Evolutionary conservation across 2,888 invertebrate species (phyloP).

Genomic region (Orgyia antiqua): DNA sequence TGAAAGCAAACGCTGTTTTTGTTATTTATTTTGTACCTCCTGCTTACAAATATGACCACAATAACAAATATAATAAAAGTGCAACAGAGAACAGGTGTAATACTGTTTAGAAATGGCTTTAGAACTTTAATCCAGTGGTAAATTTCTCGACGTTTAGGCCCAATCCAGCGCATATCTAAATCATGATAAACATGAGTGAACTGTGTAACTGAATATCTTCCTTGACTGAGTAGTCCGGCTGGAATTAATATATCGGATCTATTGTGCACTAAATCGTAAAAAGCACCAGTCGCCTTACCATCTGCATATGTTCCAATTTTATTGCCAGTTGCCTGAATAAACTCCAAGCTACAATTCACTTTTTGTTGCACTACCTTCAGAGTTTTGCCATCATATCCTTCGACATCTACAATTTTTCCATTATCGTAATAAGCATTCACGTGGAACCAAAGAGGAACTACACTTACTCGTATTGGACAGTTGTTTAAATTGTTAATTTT

Average conservation of each 20-base stretch:
- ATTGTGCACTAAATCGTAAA: constrained; percentile 32
- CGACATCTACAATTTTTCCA: constrained; percentile 22
- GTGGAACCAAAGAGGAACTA: constrained; percentile 32
- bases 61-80: constrained; percentile 26
- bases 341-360: constrained; percentile 36
- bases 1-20: constrained; percentile 24
- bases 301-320: constrained; percentile 29
- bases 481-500: constrained; percentile 46
- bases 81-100: constrained; percentile 30
- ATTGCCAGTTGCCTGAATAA: constrained; percentile 2
- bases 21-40: constrained; percentile 12
- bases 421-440: constrained; percentile 22
- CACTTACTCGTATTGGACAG: constrained; percentile 37
- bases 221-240: constrained; percentile 25
- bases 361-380: constrained; percentile 27
- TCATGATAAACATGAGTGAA: constrained; percentile 31
- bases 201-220: constrained; percentile 31
- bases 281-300: constrained; percentile 28
- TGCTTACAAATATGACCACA: constrained; percentile 20
- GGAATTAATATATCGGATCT: constrained; percentile 41
- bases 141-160: constrained; percentile 38
- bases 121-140: constrained; percentile 39
- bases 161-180: constrained; percentile 38
- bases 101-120: constrained; percentile 34
- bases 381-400: constrained; percentile 38